Base-by-base conservation (phyloP, 2,888 invertebrate genomes). In the Eupithecia inturbata region DNA sequence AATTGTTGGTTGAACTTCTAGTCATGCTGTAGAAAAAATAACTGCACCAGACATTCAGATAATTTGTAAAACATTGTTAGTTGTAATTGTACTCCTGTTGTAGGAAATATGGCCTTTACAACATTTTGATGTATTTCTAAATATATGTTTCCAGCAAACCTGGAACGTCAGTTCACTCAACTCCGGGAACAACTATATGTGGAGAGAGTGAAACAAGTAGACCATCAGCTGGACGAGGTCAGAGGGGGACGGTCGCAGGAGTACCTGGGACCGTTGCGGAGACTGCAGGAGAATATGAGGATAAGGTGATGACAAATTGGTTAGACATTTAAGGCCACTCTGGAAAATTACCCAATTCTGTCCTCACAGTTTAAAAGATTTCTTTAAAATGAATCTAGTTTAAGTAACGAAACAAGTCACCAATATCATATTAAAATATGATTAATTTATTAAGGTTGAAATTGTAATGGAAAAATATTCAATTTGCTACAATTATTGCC, bases 111-210 rank as follows among this genome's bases (percentile, higher is more conserved):
- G 7, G 49, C 49, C 2, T 6, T n/a, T 0, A 49, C n/a, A n/a
- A 3, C n/a, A 22, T 22, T 53, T 22, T 53, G 10, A 22, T 0
- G 12, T 57, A 26, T 53, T 53, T 22, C 6, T 10, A 53, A n/a
- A 53, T 22, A 39, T 39, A 22, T 57, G 22, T n/a, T 86, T 92
- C 14, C 90, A 96, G 96, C 96, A 14, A 98, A 98, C 87, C 90
- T 99, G 77, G 99, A 99, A 91, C 96, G 96, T 68, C 98, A 99
- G 89, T 99, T 99, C 90, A 95, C 96, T 14, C 95, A 97, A 36
- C 95, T 99, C 0, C 96, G 98, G 70, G 99, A 99, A 88, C 97
- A 98, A 96, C 96, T 97, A 88, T 99, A 98, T 88, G 95, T 96
- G 77, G 99, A 99, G 90, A 95, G 98, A 79, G 96, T 97, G 81